phyloP scores from a whole-genome alignment of 1,140 invertebrate genomes.

The Pseudachorutes palmiensis region DNA sequence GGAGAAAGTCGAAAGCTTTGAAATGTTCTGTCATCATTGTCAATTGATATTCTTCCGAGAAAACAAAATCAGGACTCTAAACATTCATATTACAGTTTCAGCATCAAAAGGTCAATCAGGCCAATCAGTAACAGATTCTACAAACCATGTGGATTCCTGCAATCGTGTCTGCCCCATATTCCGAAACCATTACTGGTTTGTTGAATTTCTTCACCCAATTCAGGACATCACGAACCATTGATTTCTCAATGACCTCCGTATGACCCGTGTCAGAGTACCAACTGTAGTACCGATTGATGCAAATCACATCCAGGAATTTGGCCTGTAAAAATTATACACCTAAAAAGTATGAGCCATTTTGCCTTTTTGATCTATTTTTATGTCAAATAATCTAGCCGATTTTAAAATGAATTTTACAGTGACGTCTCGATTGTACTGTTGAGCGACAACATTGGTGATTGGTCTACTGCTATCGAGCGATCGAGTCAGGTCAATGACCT shows the following conservation, averaged over 20 bases:
- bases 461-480: slow-evolving; percentile 40
- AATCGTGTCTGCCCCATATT: slow-evolving; percentile 58
- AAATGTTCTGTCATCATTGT: slow-evolving; percentile 51
- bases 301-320: slow-evolving; percentile 52
- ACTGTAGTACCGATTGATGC: slow-evolving; percentile 54
- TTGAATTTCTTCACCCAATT: slow-evolving; percentile 47
- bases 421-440: slow-evolving; percentile 38
- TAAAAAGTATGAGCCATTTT: not conserved
- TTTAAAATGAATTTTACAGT: slow-evolving; percentile 38
- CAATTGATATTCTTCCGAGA: slow-evolving; percentile 57
- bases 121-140: not conserved
- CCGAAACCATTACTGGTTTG: slow-evolving; percentile 54
- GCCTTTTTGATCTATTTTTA: too few species aligned
- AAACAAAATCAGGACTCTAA: slow-evolving; percentile 46
- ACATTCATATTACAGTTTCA: slow-evolving; percentile 2
- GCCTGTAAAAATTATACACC: slow-evolving; percentile 41
- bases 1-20: slow-evolving; percentile 50
- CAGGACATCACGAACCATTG: slow-evolving; percentile 29
- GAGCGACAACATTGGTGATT: slow-evolving; percentile 41
- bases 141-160: slow-evolving; percentile 50
- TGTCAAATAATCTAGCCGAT: too few species aligned
- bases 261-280: slow-evolving; percentile 54
- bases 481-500: slow-evolving; percentile 39
- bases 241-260: slow-evolving; percentile 48
- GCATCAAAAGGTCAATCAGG: not conserved